Evolutionary conservation across 2,113 vertebrate species (phyloP), one percentile per base, ranked within the genome.

Genomic region (Eretmochelys imbricata): DNA sequence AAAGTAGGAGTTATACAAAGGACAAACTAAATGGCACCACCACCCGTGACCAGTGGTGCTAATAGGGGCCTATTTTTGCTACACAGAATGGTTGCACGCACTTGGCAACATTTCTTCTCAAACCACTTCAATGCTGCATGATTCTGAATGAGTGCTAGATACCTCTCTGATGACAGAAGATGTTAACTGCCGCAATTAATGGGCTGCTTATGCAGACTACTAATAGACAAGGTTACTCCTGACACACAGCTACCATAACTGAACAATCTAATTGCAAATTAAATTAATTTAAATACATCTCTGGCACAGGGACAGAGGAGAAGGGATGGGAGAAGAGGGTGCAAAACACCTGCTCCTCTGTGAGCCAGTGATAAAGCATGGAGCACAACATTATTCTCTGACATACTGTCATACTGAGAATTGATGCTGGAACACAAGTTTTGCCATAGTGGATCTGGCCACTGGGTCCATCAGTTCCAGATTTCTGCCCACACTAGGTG

Each of bases 341-440:
- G 82, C 82, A 93, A 89, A 78, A 90, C 8, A 93, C 81, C 89
- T 81, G 13, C 62, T 91, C 53, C 2, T 35, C n/a, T 53, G 65
- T 24, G 91, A 92, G 87, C 78, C 87, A 95, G 82, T 85, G 81
- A 91, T 96, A 95, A 97, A 95, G 96, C 91, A 83, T 9, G 8
- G 5, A 93, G 65, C 79, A 92, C 65, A 65, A 62, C 0, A 0
- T 83, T 96, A 85, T 89, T 96, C 96, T 84, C 55, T 93, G 92
- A 84, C 84, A 95, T 94, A 22, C 88, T 95, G 87, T 90, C 83
- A 92, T 88, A 91, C 86, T 1, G 79, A 89, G 89, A 83, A 85
- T 79, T 85, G 46, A 96, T 96, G 96, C 92, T 69, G 93, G 96
- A 96, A 95, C 91, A 85, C 90, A 96, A 94, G 75, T 85, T 89